phyloP scores from a whole-genome alignment of 1,140 invertebrate genomes.

The Caerostris darwini region DNA sequence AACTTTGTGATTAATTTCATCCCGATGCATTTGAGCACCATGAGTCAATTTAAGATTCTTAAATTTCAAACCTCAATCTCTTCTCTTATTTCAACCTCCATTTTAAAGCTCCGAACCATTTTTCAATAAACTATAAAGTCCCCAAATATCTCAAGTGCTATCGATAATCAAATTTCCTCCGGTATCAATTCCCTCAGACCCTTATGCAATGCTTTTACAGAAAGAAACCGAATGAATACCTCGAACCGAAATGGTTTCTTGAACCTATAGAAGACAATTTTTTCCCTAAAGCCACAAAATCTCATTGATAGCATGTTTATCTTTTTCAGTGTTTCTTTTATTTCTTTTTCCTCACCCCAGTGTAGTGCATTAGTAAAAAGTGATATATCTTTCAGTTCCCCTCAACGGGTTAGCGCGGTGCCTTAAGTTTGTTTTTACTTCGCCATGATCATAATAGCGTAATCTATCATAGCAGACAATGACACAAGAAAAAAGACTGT shows the following conservation, averaged over 20 bases:
- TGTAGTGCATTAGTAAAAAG: constrained; percentile 71
- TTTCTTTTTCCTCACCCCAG: background rate
- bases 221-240: constrained; percentile 37
- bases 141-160: background rate
- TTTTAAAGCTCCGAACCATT: no score
- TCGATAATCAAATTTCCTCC: constrained; percentile 11
- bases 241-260: constrained; percentile 39
- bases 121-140: background rate
- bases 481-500: constrained; percentile 71
- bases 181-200: background rate
- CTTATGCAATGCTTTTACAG: background rate
- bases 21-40: no score
- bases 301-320: constrained; percentile 65
- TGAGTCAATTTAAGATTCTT: no score
- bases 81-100: no score
- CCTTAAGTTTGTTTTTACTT: constrained; percentile 64
- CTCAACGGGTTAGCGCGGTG: constrained; percentile 71
- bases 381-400: constrained; percentile 63
- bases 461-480: constrained; percentile 74
- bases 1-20: no score
- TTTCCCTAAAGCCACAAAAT: constrained; percentile 61
- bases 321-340: background rate
- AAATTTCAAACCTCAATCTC: no score
- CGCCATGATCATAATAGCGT: constrained; percentile 65
- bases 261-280: background rate